Evolutionary conservation across 2,888 invertebrate species (phyloP), one percentile per base, ranked within the genome.

Genomic region (Synanthedon myopaeformis): DNA sequence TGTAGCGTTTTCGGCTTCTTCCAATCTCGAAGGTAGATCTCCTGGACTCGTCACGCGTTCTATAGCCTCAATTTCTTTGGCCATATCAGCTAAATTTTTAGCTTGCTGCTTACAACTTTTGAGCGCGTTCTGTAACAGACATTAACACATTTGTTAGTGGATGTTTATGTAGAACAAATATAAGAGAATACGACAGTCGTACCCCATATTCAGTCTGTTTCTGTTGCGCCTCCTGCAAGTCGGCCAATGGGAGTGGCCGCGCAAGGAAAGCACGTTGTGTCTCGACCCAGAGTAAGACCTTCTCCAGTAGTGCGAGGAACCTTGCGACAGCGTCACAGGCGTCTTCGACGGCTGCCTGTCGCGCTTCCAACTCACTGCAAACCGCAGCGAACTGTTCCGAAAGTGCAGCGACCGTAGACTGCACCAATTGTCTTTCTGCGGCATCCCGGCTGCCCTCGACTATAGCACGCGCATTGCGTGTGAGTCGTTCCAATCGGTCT

Each of bases 21-120:
- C 92, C 68, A 97, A 89, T 76, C 95, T 94, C 55, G 93, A 92
- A 56, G 95, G 94, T 61, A 97, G 89, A 74, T 96, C 94, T 53
- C 94, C 96, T 48, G 94, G 93, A 74, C 92, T 94, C 41, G 96
- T 95, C 3, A 94, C 92, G 68, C 93, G 92, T 62, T 92, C 92
- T 60, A 97, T 95, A 56, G 91, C 90, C 69, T 96, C 96, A 71
- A 97, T 88, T 81, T 96, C 96, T 76, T 94, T 95, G 52, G 93
- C 92, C 96, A 97, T 97, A 76, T 97, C 96, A 67, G 94, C 93
- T 72, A 96, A 87, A 76, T 95, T 94, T 81, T 96, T 96, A 61
- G 93, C 92, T 73, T 94, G 94, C 69, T 92, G 92, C 82, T 96
- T 96, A 84, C 95, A 94, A 82, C 94, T 94, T 85, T 96, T 96